Evolutionary conservation across 2,113 vertebrate genomes (phyloP), one percentile per base, ranked within the genome.

Genomic region (Nothocercus julius): DNA sequence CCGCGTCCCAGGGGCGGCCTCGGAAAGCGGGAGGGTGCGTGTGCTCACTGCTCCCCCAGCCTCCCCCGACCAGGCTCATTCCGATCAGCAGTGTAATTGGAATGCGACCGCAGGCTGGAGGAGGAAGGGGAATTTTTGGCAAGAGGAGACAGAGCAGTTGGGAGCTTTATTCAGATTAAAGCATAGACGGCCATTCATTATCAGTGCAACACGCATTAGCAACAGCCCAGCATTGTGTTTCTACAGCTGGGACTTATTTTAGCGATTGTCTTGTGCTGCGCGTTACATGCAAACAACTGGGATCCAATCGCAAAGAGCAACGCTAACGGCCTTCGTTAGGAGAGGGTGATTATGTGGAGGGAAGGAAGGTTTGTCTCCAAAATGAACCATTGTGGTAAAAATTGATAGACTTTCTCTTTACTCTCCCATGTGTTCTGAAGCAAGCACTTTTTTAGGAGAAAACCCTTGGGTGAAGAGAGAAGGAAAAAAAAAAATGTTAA

Each of bases 101-200:
- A 98, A 97, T 98, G 97, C 97, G 97, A 91, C 96, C 97, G 92
- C 95, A 97, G 63, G 97, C 96, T 98, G 98, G 97, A 97, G 97
- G 97, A 98, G 97, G 97, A 98, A 97, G 93, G 94, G 96, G 81
- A 98, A 97, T 97, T 97, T 98, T 98, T 98, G 97, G 97, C 97
- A 98, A 96, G 95, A 96, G 91, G 91, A 89, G 90, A 81, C 87
- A 92, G 90, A 98, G 96, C 96, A 98, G 93, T 98, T 98, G 97
- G 95, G 97, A 97, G 91, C 95, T 97, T 97, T 97, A 97, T 97
- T 98, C 97, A 97, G 95, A 97, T 98, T 97, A 98, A 97, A 97
- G 95, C 95, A 96, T 96, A 98, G 96, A 90, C 90, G 96, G 87
- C 96, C 95, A 96, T 97, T 97, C 97, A 97, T 98, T 98, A 96